A percentile compares a stretch with the other conserved stretches of the same genome.
Evolutionary conservation across 2,113 vertebrate species (phyloP).

Genomic region (Thomomys bottae): DNA sequence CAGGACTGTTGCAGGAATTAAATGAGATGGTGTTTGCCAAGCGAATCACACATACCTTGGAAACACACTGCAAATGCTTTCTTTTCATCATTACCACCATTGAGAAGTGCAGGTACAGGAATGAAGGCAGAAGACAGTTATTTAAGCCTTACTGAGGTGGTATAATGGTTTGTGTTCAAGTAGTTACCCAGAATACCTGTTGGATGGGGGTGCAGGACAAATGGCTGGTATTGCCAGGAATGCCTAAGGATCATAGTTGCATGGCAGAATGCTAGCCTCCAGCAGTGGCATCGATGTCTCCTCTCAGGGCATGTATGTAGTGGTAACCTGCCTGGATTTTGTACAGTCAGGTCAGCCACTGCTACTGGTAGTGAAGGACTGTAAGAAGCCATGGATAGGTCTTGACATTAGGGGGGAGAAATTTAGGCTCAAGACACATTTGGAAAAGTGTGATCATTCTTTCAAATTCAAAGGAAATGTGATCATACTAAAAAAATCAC

Average conservation of each 20-base stretch:
- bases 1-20: background rate
- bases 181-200: background rate
- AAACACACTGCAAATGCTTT: background rate
- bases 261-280: background rate
- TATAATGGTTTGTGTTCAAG: background rate
- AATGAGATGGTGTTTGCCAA: background rate
- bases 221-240: background rate
- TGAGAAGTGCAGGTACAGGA: background rate
- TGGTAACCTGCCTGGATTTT: background rate
- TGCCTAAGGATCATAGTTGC: background rate
- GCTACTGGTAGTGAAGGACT: background rate
- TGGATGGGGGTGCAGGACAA: background rate
- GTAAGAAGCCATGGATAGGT: background rate
- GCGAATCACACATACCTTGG: no score
- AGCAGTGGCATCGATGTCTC: background rate
- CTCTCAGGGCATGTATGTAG: background rate
- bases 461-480: conserved; percentile 21
- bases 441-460: background rate
- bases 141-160: background rate
- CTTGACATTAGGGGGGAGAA: background rate
- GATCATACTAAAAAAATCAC: no score
- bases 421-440: background rate
- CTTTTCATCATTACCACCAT: background rate
- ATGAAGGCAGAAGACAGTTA: background rate
- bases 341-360: background rate